phyloP scores from a whole-genome alignment of 2,113 vertebrate species.

The Callospermophilus lateralis region DNA sequence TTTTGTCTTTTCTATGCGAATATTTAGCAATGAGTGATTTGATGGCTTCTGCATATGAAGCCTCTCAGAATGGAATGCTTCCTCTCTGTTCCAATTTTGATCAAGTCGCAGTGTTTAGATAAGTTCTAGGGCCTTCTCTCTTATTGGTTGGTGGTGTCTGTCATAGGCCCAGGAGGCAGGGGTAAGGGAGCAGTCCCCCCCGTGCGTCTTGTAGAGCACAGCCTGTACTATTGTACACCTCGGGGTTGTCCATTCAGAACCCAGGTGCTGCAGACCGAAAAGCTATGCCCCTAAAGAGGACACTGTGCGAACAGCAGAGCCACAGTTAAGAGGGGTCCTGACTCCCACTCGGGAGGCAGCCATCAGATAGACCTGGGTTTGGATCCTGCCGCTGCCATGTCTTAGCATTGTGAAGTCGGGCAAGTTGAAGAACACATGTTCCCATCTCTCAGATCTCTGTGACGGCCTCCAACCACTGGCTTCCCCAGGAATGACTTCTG shows the following conservation, averaged over 20 bases:
- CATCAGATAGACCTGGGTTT: background rate
- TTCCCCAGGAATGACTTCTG: background rate
- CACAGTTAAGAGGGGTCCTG: background rate
- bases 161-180: background rate
- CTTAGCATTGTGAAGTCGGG: background rate
- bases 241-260: background rate
- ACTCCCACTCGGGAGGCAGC: background rate
- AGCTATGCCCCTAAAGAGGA: background rate
- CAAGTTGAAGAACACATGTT: background rate
- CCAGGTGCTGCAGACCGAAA: background rate
- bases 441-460: background rate
- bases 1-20: slow-evolving; percentile 31
- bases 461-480: background rate
- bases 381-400: background rate
- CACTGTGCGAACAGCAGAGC: background rate
- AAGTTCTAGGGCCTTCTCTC: background rate
- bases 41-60: slow-evolving; percentile 44
- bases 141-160: slow-evolving; percentile 22
- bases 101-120: background rate
- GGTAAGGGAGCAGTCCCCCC: background rate
- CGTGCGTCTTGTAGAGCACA: background rate
- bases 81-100: background rate
- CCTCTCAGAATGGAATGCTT: slow-evolving; percentile 54
- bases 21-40: background rate
- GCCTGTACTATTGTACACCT: background rate